These are phyloP conservation scores for Smithornis capensis DNA, from an alignment of 2,113 vertebrate genomes.

Conservation along the genomic window DNA sequence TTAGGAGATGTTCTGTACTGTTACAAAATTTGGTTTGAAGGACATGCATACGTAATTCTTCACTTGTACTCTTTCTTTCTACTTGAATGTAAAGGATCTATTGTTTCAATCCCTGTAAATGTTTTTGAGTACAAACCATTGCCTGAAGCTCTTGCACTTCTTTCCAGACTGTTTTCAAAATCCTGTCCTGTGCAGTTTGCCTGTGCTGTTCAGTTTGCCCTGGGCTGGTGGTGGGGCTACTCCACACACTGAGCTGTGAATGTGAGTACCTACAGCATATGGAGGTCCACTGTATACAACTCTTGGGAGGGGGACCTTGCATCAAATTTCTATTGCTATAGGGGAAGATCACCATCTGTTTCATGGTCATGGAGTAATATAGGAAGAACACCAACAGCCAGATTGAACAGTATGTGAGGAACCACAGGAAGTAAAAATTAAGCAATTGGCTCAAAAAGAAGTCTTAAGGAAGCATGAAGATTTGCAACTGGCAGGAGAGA, in stretches of 20 bases:
- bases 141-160: not conserved
- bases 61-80: not conserved
- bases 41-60: not conserved
- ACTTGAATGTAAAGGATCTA: not conserved
- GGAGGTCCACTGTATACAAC: not conserved
- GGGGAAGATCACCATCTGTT: not conserved
- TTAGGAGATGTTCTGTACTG: not conserved
- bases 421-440: not conserved
- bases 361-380: not conserved
- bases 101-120: not conserved
- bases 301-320: accelerated
- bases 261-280: not conserved
- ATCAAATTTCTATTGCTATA: accelerated
- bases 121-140: not conserved
- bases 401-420: not conserved
- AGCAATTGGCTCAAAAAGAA: not conserved
- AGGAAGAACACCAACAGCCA: not conserved
- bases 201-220: not conserved
- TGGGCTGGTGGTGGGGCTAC: not conserved
- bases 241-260: not conserved
- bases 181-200: not conserved
- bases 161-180: not conserved
- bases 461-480: not conserved
- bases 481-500: not conserved
- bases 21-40: not conserved